A percentile compares a stretch with the other conserved stretches of the same genome.
Conservation (phyloP, 2,888 invertebrate genomes). For the Cataglyphis rosenhaueri region DNA sequence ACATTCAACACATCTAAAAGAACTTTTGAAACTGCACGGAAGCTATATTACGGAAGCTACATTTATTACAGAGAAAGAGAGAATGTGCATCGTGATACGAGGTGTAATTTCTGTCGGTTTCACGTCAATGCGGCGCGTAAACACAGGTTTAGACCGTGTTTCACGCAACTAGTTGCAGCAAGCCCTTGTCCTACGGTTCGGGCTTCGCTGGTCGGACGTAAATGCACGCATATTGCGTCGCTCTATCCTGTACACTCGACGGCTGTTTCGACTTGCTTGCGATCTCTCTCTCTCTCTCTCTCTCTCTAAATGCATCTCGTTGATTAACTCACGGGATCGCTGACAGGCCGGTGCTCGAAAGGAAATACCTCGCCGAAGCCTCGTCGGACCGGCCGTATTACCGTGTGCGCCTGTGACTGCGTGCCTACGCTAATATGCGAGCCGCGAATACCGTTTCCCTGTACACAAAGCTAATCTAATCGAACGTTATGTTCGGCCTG, state of each 20-base stretch:
- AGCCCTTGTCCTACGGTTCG: neutral
- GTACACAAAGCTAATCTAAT: slow-evolving; percentile 74
- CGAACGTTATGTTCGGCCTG: slow-evolving; percentile 67
- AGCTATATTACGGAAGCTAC: neutral
- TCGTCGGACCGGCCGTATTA: slow-evolving; percentile 49
- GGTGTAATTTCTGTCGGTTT: slow-evolving; percentile 22
- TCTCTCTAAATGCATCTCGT: slow-evolving; percentile 76
- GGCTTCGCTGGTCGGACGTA: slow-evolving; percentile 3
- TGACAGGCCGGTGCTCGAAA: slow-evolving; percentile 61
- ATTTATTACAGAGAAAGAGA: neutral
- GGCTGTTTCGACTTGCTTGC: slow-evolving; percentile 33
- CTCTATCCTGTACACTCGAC: slow-evolving; percentile 13
- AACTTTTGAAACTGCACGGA: slow-evolving; percentile 29
- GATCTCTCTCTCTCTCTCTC: slow-evolving; percentile 8
- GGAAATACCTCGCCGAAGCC: slow-evolving; percentile 71
- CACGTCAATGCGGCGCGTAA: slow-evolving; percentile 25
- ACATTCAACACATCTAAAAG: neutral
- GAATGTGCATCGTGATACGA: neutral
- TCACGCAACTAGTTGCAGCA: slow-evolving; percentile 38
- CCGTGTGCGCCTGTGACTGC: slow-evolving; percentile 57
- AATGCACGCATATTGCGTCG: slow-evolving; percentile 18
- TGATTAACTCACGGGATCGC: slow-evolving; percentile 78
- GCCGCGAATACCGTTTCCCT: slow-evolving; percentile 71
- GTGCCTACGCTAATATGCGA: slow-evolving; percentile 74
- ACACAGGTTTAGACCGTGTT: slow-evolving; percentile 13